Base-by-base conservation (phyloP, 2,888 invertebrate genomes). In the Drosophila gaucha region DNA sequence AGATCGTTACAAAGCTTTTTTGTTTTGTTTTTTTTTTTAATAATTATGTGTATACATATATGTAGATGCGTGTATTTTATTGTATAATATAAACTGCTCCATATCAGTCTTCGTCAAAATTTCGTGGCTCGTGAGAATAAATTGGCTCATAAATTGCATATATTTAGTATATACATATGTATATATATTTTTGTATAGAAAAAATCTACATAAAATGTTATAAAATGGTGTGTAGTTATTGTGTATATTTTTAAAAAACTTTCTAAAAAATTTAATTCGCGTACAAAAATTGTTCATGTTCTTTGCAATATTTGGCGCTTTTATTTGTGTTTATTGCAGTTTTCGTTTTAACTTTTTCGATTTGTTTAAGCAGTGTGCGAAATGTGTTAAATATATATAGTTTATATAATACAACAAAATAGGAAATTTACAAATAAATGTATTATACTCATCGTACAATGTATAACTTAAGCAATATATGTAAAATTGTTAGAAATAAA, bases 251-350 rank as follows among this genome's bases (percentile, higher is more conserved):
- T 60, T 59, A 57, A 78, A 86, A 82, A 84, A 79, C 31, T 26
- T 55, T 65, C 50, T 60, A 60, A 66, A 77, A 76, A 73, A 65
- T 71, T 38, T 74, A 58, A 54, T 50, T 44, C 14, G 56, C 58
- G 56, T 70, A 58, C 50, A 86, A 73, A 86, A 80, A 67, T 57
- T 73, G 64, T 57, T 86, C 38, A 43, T 62, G 59, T 70, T 52
- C 67, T 41, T 67, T 87, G 88, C 86, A 87, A 86, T 86, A 75
- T 86, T 86, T 87, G 86, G 88, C 86, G 72, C 58, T 73, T 67
- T 20, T 56, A 50, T 57, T 72, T 47, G 41, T 54, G 20, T 60
- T 60, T 65, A 46, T 49, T 57, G 41, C 47, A 54, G 18, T 41
- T 47, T 20, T 52, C 12, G 52, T 60, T 64, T 30, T 69, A 39